A percentile compares a stretch with the other conserved stretches of the same genome.
These are phyloP conservation scores for Silurus lanzhouensis DNA, from an alignment of 2,797 vertebrate species.

Conservation along the genomic window DNA sequence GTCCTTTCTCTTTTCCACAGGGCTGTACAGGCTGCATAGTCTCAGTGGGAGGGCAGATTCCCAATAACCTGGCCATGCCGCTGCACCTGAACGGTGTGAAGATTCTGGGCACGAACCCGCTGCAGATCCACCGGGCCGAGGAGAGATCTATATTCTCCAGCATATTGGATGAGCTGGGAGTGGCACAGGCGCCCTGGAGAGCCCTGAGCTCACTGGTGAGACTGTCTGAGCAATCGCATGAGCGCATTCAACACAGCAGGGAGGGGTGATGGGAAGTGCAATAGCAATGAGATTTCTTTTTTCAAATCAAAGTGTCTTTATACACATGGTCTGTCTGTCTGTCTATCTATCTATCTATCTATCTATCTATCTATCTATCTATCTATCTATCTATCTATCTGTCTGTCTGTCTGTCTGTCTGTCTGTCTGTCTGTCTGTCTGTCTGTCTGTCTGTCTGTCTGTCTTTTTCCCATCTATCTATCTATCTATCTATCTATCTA, in stretches of 20 bases:
- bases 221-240: not conserved
- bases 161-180: conserved; percentile 84
- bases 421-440: no score
- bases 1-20: conserved; percentile 63
- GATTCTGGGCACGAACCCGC: conserved; percentile 87
- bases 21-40: conserved; percentile 88
- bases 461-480: no score
- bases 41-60: conserved; percentile 94
- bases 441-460: no score
- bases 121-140: conserved; percentile 88
- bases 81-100: conserved; percentile 84
- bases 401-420: no score
- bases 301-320: not conserved
- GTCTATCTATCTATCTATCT: no score
- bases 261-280: not conserved
- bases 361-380: no score
- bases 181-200: conserved; percentile 92
- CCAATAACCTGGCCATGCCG: conserved; percentile 91
- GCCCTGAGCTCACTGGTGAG: conserved; percentile 87
- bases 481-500: no score
- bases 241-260: not conserved
- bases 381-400: no score
- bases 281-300: not conserved
- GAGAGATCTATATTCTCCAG: conserved; percentile 89
- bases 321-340: not conserved